Conservation (phyloP, 2,797 vertebrate species). For the Nannoperca obscura region DNA sequence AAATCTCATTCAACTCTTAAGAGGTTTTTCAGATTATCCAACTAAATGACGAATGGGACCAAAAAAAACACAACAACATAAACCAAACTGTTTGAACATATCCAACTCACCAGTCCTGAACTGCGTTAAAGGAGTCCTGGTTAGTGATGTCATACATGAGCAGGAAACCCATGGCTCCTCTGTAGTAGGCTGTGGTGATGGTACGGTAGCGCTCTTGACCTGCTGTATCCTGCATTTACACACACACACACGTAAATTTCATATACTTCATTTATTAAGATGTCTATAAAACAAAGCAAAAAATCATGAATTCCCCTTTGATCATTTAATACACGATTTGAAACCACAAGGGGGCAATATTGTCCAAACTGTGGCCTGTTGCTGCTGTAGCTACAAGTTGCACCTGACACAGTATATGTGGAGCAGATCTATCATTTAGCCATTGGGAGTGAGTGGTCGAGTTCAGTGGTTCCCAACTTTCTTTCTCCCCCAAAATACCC, state of each 20-base stretch:
- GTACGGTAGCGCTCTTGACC: constrained; percentile 95
- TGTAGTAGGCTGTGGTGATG: constrained; percentile 95
- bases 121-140: constrained; percentile 91
- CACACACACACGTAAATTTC: constrained; percentile 24
- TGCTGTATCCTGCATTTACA: constrained; percentile 89
- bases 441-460: neutral
- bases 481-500: neutral
- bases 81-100: neutral
- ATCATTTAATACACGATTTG: neutral
- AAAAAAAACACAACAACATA: too few relatives aligned
- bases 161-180: constrained; percentile 95
- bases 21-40: neutral
- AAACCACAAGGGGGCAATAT: constrained; percentile 63
- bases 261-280: neutral
- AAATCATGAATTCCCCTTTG: too few relatives aligned
- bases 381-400: neutral
- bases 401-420: neutral
- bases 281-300: neutral
- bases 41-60: neutral
- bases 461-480: neutral
- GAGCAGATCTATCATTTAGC: neutral
- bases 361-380: neutral
- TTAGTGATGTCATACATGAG: constrained; percentile 94
- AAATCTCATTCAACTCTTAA: neutral
- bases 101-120: constrained; percentile 92